Evolutionary conservation across 2,888 invertebrate genomes (phyloP), one percentile per base, ranked within the genome.

Genomic region (Lobophora halterata): DNA sequence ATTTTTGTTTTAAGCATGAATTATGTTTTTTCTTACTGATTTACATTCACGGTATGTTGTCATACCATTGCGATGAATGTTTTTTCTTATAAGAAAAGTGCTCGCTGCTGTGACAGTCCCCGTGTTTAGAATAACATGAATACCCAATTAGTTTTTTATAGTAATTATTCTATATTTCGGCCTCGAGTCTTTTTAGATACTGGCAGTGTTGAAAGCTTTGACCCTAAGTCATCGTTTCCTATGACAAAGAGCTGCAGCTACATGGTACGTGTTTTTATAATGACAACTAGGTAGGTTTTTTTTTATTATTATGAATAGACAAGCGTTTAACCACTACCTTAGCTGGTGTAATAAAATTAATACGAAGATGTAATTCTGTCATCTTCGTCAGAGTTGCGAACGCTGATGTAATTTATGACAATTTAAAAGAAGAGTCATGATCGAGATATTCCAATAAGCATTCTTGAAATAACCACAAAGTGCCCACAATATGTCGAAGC

Each of bases 41-140:
- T 79, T 72, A 75, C 65, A 81, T 80, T 81, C 79, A 74, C 67
- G 61, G 58, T 74, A 72, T 70, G 72, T 72, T 69, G 59, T 52
- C 47, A 58, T 61, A 58, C 65, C 68, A 68, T 70, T 66, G 65
- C 67, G 50, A 59, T 53, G 60, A 68, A 59, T 71, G 65, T 70
- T 59, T 65, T 63, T 58, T 59, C 56, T 61, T 61, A 68, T 53
- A 53, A 65, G 69, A 58, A 60, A 60, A 65, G 65, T 63, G 60
- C 55, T 58, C 48, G 58, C 49, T 47, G 60, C 58, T 54, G 63
- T 58, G 58, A 67, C 58, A 66, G 69, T 71, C 69, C 58, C 62
- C 69, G 71, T 71, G 79, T 56, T 51, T 56, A 41, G 81, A 81
- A 82, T 83, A n/a, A 79, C 58, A 76, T 82, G 69, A 80, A 82